Evolutionary conservation across 2,888 invertebrate genomes (phyloP).

Genomic region (Therioaphis trifolii): DNA sequence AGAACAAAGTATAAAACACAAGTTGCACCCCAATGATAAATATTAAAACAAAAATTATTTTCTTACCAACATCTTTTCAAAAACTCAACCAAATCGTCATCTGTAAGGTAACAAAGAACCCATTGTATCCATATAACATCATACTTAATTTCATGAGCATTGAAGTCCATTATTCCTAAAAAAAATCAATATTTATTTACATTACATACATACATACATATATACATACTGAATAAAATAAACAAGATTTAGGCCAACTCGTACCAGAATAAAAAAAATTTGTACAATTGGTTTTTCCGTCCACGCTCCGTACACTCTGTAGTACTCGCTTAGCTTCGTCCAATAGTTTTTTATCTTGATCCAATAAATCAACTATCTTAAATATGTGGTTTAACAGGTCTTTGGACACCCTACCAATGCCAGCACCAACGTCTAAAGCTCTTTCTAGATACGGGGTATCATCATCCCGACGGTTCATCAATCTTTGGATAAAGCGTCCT

Average conservation of each 20-base stretch:
- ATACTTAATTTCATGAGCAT: constrained; percentile 76
- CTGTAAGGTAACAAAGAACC: constrained; percentile 90
- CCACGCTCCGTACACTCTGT: constrained; percentile 74
- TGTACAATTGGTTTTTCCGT: too few species aligned
- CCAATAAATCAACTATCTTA: constrained; percentile 87
- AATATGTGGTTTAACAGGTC: constrained; percentile 84
- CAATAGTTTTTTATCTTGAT: constrained; percentile 87
- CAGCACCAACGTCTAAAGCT: constrained; percentile 96
- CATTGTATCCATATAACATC: constrained; percentile 98
- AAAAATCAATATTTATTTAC: not conserved
- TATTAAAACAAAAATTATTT: constrained; percentile 60
- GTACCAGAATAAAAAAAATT: constrained; percentile 76
- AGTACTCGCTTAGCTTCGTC: constrained; percentile 77
- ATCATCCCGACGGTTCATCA: constrained; percentile 73
- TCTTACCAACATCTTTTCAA: constrained; percentile 74
- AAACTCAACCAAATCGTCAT: constrained; percentile 83
- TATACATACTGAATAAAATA: too few species aligned
- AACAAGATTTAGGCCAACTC: not conserved
- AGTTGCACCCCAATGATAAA: too few species aligned
- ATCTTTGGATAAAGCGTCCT: constrained; percentile 78
- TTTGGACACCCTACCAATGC: constrained; percentile 94
- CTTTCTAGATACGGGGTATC: constrained; percentile 72
- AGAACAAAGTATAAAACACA: too few species aligned
- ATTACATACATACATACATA: too few species aligned
- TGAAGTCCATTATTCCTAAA: constrained; percentile 83